Base-by-base conservation (phyloP, 2,113 vertebrate species). In the Silurus meridionalis region DNA sequence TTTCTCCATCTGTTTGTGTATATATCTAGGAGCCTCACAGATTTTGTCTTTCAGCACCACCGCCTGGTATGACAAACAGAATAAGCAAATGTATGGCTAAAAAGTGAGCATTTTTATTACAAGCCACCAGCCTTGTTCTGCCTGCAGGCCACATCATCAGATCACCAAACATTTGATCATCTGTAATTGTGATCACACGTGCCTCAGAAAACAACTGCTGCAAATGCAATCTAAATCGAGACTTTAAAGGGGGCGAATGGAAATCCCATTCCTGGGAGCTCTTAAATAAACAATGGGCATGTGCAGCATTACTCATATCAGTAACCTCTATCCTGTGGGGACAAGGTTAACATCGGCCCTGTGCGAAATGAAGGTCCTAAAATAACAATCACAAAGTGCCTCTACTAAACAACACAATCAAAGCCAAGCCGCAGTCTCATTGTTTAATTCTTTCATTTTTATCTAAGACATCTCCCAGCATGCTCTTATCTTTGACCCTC, bases 401-500 rank as follows among this genome's bases (percentile, higher is more conserved):
- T 90, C 94, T 92, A 91, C 74, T 90, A 94, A 94, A 94, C 95
- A 95, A 96, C 94, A 94, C 95, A 96, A 96, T 96, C 95, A 96
- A 95, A 96, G 90, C 93, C 88, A 83, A 67, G 86, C 91, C 93
- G 93, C 93, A 87, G 91, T 87, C 92, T 94, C 92, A 93, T 96
- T 96, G 95, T 96, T 97, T 96, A 96, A 97, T 96, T 96, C 95
- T 95, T 92, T 94, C 88, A 85, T 92, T 94, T 94, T 94, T 95
- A 93, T 96, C 95, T 94, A 94, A 95, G 93, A 96, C 94, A 97
- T 95, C 97, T 96, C 93, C 91, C 69, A 83, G 88, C 91, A 93
- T 83, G 93, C 93, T 96, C 96, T 98, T 97, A 96, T 98, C 97
- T 96, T 96, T 97, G 97, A 98, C 97, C 97, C 98, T 98, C 97